Conservation (phyloP, 2,888 invertebrate species). For the Periphyllus acericola region DNA sequence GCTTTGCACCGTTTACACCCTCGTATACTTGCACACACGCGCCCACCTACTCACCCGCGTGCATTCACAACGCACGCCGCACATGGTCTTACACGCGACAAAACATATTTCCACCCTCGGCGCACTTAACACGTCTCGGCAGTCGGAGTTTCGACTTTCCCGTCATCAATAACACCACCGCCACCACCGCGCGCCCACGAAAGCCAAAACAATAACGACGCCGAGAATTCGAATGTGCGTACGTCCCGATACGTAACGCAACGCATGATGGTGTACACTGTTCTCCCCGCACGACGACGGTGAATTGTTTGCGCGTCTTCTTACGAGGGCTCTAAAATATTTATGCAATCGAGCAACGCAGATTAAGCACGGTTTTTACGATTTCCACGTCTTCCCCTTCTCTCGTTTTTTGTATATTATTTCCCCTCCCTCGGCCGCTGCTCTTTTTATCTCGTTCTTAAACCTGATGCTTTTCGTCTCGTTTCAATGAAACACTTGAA, state of each 20-base stretch:
- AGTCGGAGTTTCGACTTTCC: neutral
- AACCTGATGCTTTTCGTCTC: neutral
- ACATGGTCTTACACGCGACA: neutral
- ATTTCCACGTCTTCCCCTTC: neutral
- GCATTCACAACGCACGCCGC: neutral
- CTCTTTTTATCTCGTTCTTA: neutral
- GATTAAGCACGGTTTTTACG: neutral
- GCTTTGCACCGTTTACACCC: too few species aligned
- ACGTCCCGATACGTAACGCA: neutral
- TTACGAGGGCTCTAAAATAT: neutral
- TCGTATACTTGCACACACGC: neutral
- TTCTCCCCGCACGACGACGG: neutral
- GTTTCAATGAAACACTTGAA: neutral
- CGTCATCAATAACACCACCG: neutral
- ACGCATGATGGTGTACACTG: neutral
- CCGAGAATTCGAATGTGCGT: neutral
- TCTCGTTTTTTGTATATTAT: neutral
- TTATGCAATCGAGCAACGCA: neutral
- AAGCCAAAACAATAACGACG: too few species aligned
- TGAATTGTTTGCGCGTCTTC: neutral
- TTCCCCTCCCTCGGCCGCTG: too few species aligned
- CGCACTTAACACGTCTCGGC: neutral
- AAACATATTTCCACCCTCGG: neutral
- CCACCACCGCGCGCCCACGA: neutral
- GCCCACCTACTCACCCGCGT: neutral